phyloP scores from a whole-genome alignment of 2,888 invertebrate species.

The Eupithecia subumbrata region DNA sequence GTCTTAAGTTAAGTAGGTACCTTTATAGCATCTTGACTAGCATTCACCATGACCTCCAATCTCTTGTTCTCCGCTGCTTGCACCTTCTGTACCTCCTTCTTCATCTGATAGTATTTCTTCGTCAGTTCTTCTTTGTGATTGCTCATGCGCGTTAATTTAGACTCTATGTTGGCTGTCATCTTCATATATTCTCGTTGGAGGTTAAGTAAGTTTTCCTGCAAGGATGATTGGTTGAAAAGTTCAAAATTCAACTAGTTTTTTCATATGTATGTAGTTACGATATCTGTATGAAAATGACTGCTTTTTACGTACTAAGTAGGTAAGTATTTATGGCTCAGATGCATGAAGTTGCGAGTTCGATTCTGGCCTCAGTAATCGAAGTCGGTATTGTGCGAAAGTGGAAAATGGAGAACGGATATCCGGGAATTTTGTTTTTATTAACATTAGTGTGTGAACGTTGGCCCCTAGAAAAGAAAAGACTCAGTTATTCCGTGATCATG shows the following conservation, averaged over 20 bases:
- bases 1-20: constrained; percentile 51
- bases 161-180: constrained; percentile 70
- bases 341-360: no score
- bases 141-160: constrained; percentile 75
- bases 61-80: constrained; percentile 78
- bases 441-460: no score
- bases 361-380: no score
- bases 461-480: no score
- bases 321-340: no score
- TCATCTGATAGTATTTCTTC: constrained; percentile 77
- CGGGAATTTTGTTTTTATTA: no score
- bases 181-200: constrained; percentile 81
- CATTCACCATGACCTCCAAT: constrained; percentile 85
- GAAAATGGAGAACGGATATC: no score
- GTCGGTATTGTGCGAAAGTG: no score
- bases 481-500: no score
- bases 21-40: constrained; percentile 84
- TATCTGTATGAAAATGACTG: no score
- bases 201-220: constrained; percentile 67
- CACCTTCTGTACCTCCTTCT: constrained; percentile 79
- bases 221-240: neutral
- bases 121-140: constrained; percentile 77
- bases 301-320: no score
- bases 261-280: no score
- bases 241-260: neutral